Conservation (phyloP, 2,888 invertebrate genomes). For the Philereme transversata region DNA sequence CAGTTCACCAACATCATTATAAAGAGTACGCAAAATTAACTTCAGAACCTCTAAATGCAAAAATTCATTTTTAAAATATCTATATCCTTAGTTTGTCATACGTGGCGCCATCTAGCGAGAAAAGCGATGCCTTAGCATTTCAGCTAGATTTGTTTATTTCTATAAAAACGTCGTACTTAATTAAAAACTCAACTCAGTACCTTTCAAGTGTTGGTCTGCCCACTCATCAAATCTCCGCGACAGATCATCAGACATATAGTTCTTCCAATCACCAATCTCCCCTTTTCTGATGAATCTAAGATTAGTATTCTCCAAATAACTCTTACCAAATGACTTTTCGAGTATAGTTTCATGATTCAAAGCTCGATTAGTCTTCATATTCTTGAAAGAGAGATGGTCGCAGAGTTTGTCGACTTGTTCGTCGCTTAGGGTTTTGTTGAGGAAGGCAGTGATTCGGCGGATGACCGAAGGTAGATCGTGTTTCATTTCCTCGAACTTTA, state of each 20-base stretch:
- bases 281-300: conserved; percentile 90
- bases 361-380: conserved; percentile 92
- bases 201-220: conserved; percentile 85
- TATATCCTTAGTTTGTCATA: no score
- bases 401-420: conserved; percentile 87
- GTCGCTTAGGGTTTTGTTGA: conserved; percentile 86
- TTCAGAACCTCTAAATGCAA: no score
- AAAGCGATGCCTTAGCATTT: no score
- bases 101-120: no score
- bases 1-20: no score
- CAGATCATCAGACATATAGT: conserved; percentile 89
- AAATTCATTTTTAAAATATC: no score
- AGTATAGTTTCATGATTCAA: conserved; percentile 89
- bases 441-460: conserved; percentile 87
- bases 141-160: no score
- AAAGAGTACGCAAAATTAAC: no score
- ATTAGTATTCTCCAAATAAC: conserved; percentile 75
- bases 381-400: conserved; percentile 90
- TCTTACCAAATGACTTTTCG: conserved; percentile 77
- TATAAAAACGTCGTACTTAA: conserved; percentile 41
- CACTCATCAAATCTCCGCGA: conserved; percentile 89
- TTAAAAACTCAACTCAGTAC: conserved; percentile 85
- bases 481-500: conserved; percentile 93
- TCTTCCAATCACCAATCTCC: conserved; percentile 91
- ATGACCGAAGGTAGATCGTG: conserved; percentile 87